Conservation (phyloP, 1,140 invertebrate species). For the Pseudomyrmex concolor region DNA sequence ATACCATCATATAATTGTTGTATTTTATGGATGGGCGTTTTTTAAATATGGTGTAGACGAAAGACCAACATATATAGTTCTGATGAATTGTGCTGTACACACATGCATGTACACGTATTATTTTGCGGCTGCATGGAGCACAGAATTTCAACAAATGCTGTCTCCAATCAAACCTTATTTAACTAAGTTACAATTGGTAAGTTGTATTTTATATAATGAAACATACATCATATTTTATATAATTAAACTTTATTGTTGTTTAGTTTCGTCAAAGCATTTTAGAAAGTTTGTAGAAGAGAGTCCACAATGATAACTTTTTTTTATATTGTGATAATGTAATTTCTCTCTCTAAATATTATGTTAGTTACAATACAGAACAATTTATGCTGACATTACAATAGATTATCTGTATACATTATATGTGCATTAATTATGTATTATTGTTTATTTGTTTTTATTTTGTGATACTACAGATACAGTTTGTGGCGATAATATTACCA, state of each 20-base stretch:
- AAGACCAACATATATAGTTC: background rate
- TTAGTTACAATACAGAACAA: background rate
- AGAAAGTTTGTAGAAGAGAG: too few species aligned
- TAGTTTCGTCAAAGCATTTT: too few species aligned
- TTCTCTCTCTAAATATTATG: too few species aligned
- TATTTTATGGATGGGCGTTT: conserved; percentile 88
- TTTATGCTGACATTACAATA: background rate
- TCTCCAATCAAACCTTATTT: conserved; percentile 4
- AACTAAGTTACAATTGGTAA: conserved; percentile 46
- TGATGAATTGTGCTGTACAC: conserved; percentile 14
- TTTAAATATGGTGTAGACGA: conserved; percentile 82
- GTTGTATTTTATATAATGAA: background rate
- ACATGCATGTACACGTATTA: conserved; percentile 45
- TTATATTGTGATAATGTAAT: too few species aligned
- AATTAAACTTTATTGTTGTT: too few species aligned
- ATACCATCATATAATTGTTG: conserved; percentile 88
- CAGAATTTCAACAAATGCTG: background rate
- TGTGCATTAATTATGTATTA: background rate
- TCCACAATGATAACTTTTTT: too few species aligned
- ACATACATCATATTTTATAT: too few species aligned
- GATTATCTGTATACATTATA: background rate
- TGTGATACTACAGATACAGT: conserved; percentile 9
- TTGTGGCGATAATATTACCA: background rate
- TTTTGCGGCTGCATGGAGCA: conserved; percentile 1
- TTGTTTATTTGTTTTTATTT: background rate